phyloP scores from a whole-genome alignment of 2,888 invertebrate species.

The Hylaea fasciaria region DNA sequence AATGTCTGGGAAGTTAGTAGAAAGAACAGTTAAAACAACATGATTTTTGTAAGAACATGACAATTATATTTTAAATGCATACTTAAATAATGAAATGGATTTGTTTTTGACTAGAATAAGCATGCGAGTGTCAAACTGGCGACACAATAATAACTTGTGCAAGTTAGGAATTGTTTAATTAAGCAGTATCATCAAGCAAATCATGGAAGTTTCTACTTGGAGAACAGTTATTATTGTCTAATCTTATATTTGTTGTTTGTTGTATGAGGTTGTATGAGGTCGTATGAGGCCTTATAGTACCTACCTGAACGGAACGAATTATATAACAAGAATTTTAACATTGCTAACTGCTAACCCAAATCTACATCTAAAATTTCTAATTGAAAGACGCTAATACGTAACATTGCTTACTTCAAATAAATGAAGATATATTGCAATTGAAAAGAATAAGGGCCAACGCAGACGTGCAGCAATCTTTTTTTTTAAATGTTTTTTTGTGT shows the following conservation, averaged over 20 bases:
- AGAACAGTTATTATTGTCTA: too few relatives aligned
- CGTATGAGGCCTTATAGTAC: too few relatives aligned
- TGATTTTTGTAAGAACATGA: slow-evolving; percentile 17
- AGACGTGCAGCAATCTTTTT: neutral
- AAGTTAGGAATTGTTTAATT: neutral
- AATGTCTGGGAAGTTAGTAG: slow-evolving; percentile 24
- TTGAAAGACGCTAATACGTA: slow-evolving; percentile 9
- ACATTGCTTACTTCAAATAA: neutral
- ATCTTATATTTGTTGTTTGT: too few relatives aligned
- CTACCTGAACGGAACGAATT: neutral
- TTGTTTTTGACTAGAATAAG: slow-evolving; percentile 59
- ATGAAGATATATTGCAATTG: neutral
- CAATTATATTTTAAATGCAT: slow-evolving; percentile 49
- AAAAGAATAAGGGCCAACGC: slow-evolving; percentile 1
- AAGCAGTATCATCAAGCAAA: neutral
- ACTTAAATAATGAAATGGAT: slow-evolving; percentile 41
- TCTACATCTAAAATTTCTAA: slow-evolving; percentile 8
- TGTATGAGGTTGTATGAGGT: too few relatives aligned
- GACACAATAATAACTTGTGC: neutral
- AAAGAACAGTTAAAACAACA: slow-evolving; percentile 18
- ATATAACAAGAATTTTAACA: slow-evolving; percentile 7
- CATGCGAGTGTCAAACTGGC: slow-evolving; percentile 40
- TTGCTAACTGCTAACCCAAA: slow-evolving; percentile 13
- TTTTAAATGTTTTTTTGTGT: too few relatives aligned
- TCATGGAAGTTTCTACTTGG: neutral